phyloP scores from a whole-genome alignment of 2,888 invertebrate genomes.

The Drosophila fungiperda region DNA sequence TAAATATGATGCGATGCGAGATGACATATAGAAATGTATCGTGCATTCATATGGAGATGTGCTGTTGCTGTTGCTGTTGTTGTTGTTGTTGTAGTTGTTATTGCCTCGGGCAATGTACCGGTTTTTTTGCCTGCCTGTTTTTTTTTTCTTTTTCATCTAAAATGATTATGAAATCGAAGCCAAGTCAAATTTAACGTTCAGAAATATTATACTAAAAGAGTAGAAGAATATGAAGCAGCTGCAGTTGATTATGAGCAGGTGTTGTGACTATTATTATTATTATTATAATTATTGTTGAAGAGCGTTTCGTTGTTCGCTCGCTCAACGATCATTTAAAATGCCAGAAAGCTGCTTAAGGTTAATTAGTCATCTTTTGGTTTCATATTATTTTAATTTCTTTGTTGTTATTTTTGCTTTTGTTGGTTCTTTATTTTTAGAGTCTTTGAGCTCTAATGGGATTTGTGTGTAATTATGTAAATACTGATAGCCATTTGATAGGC shows the following conservation, averaged over 20 bases:
- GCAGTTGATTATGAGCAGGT: conserved; percentile 44
- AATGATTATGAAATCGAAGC: conserved; percentile 70
- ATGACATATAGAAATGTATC: conserved; percentile 56
- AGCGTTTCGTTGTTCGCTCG: conserved; percentile 21
- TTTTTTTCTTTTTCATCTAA: conserved; percentile 9
- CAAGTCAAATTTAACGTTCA: conserved; percentile 36
- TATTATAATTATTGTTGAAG: conserved; percentile 39
- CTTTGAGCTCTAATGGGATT: conserved; percentile 65
- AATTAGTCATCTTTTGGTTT: conserved; percentile 70
- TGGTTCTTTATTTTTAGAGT: conserved; percentile 37
- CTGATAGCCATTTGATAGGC: conserved; percentile 76
- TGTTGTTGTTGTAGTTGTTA: conserved; percentile 15
- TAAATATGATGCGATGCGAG: conserved; percentile 41
- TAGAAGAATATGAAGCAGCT: neutral
- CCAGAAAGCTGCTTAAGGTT: conserved; percentile 63
- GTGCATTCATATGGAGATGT: conserved; percentile 56
- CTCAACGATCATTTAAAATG: conserved; percentile 39
- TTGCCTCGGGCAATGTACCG: conserved; percentile 35
- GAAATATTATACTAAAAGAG: conserved; percentile 29
- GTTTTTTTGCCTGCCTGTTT: conserved; percentile 8
- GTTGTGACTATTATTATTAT: conserved; percentile 50
- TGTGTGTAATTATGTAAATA: conserved; percentile 76
- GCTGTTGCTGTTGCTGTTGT: conserved; percentile 13
- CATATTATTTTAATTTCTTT: neutral
- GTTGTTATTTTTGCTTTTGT: neutral